Percentiles rank a stretch among this genome's conserved stretches.
These are phyloP conservation scores for Diglossa brunneiventris DNA, from an alignment of 2,113 vertebrate genomes.

Conservation along the genomic window DNA sequence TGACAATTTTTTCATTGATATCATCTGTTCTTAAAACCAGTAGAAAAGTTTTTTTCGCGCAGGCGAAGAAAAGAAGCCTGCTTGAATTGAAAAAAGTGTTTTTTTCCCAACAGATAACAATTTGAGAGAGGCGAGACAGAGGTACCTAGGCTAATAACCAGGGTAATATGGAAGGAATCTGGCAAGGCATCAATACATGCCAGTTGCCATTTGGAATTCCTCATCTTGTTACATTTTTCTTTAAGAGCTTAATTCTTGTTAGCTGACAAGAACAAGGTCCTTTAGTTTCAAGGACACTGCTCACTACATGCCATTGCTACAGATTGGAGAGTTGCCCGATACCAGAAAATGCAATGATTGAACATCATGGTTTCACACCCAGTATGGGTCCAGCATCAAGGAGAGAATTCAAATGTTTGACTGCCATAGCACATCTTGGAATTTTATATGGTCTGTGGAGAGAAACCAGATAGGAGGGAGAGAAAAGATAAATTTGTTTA, in stretches of 20 bases:
- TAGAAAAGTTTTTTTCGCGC: neutral
- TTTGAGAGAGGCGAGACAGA: neutral
- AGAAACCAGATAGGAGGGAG: neutral
- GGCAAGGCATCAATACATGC: neutral
- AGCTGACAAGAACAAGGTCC: neutral
- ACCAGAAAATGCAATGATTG: neutral
- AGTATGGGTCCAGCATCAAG: neutral
- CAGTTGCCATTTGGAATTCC: neutral
- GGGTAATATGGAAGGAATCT: neutral
- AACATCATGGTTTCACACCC: neutral
- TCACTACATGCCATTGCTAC: neutral
- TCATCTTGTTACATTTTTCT: neutral
- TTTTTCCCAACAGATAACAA: neutral
- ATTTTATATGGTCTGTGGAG: neutral
- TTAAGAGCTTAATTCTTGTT: neutral
- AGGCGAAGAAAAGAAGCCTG: neutral
- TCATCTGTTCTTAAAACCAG: neutral
- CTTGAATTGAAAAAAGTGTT: neutral
- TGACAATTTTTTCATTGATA: neutral
- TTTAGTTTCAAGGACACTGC: neutral
- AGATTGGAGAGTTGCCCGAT: neutral
- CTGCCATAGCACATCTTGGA: neutral
- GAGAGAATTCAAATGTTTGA: neutral
- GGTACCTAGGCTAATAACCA: neutral
- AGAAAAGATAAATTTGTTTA: neutral